These are phyloP conservation scores for Prolemur simus DNA, from an alignment of 2,113 vertebrate genomes.

Conservation along the genomic window DNA sequence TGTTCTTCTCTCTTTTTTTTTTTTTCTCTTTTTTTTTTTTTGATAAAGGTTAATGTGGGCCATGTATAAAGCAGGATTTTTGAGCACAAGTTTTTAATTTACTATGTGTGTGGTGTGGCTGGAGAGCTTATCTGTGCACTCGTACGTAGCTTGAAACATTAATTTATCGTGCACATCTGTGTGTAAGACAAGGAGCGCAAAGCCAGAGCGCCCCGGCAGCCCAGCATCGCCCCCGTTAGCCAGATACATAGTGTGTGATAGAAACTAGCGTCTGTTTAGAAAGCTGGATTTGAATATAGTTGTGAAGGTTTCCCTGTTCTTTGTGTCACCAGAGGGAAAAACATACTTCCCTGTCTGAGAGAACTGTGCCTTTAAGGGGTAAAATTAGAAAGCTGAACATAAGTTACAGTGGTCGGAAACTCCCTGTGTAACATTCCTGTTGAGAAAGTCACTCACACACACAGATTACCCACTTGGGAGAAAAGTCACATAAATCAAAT, in stretches of 20 bases:
- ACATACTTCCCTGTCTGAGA: not conserved
- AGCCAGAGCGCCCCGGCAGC: not conserved
- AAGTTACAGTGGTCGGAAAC: not conserved
- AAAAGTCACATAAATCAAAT: not conserved
- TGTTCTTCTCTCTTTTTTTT: not conserved
- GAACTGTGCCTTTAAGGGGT: not conserved
- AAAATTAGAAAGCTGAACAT: not conserved
- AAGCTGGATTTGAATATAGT: not conserved
- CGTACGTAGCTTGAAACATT: rapidly evolving
- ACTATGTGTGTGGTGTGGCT: not conserved
- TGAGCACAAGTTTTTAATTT: not conserved
- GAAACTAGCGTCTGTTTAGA: not conserved
- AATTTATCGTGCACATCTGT: not conserved
- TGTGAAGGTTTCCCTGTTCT: not conserved
- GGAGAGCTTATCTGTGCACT: not conserved
- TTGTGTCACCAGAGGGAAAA: not conserved
- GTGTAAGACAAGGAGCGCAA: not conserved
- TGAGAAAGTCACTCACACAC: constrained; percentile 27
- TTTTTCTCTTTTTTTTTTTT: too few relatives aligned
- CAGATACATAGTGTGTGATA: not conserved
- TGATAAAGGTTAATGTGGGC: not conserved
- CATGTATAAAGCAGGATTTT: not conserved
- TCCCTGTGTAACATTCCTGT: constrained; percentile 9
- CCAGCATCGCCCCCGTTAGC: not conserved
- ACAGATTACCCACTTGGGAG: constrained; percentile 58